Evolutionary conservation across 2,888 invertebrate species (phyloP).

Genomic region (Archips xylosteana): DNA sequence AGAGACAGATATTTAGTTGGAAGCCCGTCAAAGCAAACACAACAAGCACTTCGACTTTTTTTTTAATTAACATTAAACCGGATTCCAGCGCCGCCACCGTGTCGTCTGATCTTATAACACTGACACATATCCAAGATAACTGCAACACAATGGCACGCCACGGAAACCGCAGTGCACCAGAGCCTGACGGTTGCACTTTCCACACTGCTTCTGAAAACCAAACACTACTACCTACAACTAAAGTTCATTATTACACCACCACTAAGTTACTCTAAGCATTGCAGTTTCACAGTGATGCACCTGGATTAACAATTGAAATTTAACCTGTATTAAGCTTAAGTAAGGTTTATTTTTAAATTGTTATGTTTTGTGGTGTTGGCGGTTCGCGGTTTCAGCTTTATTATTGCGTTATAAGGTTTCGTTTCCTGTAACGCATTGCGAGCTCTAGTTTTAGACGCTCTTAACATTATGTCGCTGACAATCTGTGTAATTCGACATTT

Average conservation of each 20-base stretch:
- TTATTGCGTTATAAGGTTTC: slow-evolving; percentile 50
- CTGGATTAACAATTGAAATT: slow-evolving; percentile 3
- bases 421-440: slow-evolving; percentile 58
- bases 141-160: slow-evolving; percentile 71
- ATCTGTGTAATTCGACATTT: not conserved
- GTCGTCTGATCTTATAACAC: slow-evolving; percentile 61
- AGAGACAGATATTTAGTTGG: no score
- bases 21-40: no score
- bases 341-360: slow-evolving; percentile 8
- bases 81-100: slow-evolving; percentile 32
- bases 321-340: not conserved
- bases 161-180: slow-evolving; percentile 65
- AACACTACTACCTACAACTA: slow-evolving; percentile 48
- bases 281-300: slow-evolving; percentile 16
- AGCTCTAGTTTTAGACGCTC: slow-evolving; percentile 61
- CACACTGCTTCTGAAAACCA: slow-evolving; percentile 40
- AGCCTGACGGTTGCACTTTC: slow-evolving; percentile 49
- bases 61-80: slow-evolving; percentile 17
- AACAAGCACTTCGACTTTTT: not conserved
- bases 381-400: slow-evolving; percentile 37
- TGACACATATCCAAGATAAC: slow-evolving; percentile 69
- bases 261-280: slow-evolving; percentile 32
- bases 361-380: slow-evolving; percentile 16
- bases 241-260: slow-evolving; percentile 45
- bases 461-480: slow-evolving; percentile 55